These are phyloP conservation scores for Drosophila tripunctata DNA, from an alignment of 2,888 invertebrate species.

Conservation along the genomic window DNA sequence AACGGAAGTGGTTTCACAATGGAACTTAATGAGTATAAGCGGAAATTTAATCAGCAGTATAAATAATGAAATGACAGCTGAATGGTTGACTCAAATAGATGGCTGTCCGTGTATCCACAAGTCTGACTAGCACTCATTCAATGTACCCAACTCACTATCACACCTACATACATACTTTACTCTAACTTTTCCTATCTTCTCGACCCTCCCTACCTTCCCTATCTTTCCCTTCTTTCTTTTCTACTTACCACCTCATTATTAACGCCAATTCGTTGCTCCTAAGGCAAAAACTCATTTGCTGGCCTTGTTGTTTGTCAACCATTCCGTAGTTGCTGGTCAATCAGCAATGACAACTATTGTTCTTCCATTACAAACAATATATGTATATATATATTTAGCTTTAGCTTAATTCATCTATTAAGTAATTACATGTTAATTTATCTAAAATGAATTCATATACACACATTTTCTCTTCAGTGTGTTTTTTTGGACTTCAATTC, in stretches of 20 bases:
- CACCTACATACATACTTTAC: neutral
- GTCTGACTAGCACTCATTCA: neutral
- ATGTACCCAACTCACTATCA: neutral
- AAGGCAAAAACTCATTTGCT: slow-evolving; percentile 73
- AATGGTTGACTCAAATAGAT: slow-evolving; percentile 44
- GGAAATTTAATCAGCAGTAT: slow-evolving; percentile 80
- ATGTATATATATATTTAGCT: neutral
- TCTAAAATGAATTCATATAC: too few species aligned
- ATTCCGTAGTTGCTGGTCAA: slow-evolving; percentile 39
- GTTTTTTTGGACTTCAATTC: too few species aligned
- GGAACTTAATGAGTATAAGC: slow-evolving; percentile 78
- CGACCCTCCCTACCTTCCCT: too few species aligned
- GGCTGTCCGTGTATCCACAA: neutral
- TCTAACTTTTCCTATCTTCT: too few species aligned
- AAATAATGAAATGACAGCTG: slow-evolving; percentile 78
- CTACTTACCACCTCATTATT: neutral
- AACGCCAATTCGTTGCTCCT: too few species aligned
- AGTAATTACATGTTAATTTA: neutral
- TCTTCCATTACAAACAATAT: slow-evolving; percentile 7
- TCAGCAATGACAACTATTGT: slow-evolving; percentile 18
- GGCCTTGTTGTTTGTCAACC: slow-evolving; percentile 48
- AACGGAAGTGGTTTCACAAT: slow-evolving; percentile 78
- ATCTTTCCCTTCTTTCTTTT: too few species aligned
- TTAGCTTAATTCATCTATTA: neutral
- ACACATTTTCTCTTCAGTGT: too few species aligned